Conservation (phyloP, 1,140 invertebrate genomes). For the Drosophila sturtevanti region DNA sequence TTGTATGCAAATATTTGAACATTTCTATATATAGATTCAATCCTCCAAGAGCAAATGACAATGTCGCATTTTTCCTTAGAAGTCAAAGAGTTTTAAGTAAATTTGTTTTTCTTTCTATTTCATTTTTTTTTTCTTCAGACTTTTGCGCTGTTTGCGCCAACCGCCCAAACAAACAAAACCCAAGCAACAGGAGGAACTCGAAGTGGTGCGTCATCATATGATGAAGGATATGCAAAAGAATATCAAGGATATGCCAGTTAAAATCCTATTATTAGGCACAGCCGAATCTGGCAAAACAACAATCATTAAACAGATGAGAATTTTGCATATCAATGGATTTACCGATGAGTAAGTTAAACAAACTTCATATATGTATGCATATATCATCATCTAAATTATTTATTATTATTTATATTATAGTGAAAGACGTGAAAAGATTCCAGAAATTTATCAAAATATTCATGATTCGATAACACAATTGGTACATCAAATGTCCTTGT, state of each 20-base stretch:
- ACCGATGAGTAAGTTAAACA: slow-evolving; percentile 84
- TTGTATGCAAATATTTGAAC: slow-evolving; percentile 61
- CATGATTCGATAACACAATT: slow-evolving; percentile 88
- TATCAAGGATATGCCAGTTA: slow-evolving; percentile 84
- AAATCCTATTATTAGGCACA: slow-evolving; percentile 87
- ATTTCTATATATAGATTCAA: slow-evolving; percentile 55
- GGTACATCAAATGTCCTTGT: slow-evolving; percentile 84
- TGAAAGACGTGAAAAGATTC: slow-evolving; percentile 86
- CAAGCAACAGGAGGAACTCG: slow-evolving; percentile 43
- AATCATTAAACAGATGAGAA: slow-evolving; percentile 93
- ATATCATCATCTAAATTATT: neutral
- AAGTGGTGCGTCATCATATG: slow-evolving; percentile 52
- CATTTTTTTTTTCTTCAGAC: slow-evolving; percentile 52
- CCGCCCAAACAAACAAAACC: slow-evolving; percentile 39
- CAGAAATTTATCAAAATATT: slow-evolving; percentile 86
- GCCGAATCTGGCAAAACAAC: slow-evolving; percentile 90
- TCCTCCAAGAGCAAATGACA: slow-evolving; percentile 17
- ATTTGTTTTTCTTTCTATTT: slow-evolving; percentile 49
- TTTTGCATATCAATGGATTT: slow-evolving; percentile 89
- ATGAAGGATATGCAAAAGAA: slow-evolving; percentile 61
- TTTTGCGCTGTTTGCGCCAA: slow-evolving; percentile 74
- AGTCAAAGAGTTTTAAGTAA: slow-evolving; percentile 51
- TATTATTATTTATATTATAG: slow-evolving; percentile 67
- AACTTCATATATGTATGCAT: neutral
- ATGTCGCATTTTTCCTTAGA: slow-evolving; percentile 60